Evolutionary conservation across 1,140 invertebrate genomes (phyloP).

Genomic region (Drosophila trapezifrons): DNA sequence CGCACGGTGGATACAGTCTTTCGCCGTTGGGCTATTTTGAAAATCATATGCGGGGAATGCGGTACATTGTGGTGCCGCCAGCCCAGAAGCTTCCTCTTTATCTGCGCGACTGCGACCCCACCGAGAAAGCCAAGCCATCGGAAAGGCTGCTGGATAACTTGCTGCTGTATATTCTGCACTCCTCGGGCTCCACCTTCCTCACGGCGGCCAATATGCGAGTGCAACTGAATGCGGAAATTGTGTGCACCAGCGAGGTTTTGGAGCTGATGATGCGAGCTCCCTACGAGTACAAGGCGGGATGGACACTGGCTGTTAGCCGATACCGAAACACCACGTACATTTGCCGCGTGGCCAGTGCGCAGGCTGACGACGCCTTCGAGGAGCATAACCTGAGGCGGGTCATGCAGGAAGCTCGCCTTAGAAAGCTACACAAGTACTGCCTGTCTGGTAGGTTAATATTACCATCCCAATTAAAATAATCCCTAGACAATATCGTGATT

Average conservation of each 20-base stretch:
- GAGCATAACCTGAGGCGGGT: not conserved
- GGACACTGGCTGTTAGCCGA: slow-evolving; percentile 42
- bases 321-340: slow-evolving; percentile 59
- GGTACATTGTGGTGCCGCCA: slow-evolving; percentile 21
- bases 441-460: slow-evolving; percentile 7
- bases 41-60: not conserved
- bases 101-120: not conserved
- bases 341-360: slow-evolving; percentile 3
- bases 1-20: slow-evolving; percentile 44
- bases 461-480: not conserved
- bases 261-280: slow-evolving; percentile 57
- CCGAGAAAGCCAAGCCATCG: not conserved
- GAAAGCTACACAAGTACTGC: slow-evolving; percentile 36
- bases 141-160: slow-evolving; percentile 45
- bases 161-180: slow-evolving; percentile 25
- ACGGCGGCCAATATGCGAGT: not conserved
- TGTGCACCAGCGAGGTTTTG: slow-evolving; percentile 51
- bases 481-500: not conserved
- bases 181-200: not conserved
- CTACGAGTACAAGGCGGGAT: slow-evolving; percentile 45
- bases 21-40: slow-evolving; percentile 41
- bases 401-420: slow-evolving; percentile 21
- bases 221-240: slow-evolving; percentile 31
- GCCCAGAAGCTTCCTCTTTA: slow-evolving; percentile 15
- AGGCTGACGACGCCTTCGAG: slow-evolving; percentile 6